A percentile compares a stretch with the other conserved stretches of the same genome.
Conservation (phyloP, 2,888 invertebrate species). For the Eilema depressum region DNA sequence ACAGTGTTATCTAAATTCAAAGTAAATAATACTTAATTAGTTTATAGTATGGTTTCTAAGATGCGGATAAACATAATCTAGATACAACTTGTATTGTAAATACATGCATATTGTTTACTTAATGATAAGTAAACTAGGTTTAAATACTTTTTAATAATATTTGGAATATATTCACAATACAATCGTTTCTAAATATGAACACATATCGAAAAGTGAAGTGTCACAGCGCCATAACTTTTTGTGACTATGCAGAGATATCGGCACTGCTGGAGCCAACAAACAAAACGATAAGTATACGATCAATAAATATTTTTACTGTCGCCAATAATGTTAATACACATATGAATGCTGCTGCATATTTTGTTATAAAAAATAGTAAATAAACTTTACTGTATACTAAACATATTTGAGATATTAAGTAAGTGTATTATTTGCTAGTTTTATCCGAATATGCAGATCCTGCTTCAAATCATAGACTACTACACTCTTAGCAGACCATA, state of each 20-base stretch:
- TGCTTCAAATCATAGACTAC: no score
- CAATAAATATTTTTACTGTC: constrained; percentile 31
- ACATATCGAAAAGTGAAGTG: neutral
- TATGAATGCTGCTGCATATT: neutral
- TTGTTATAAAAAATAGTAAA: neutral
- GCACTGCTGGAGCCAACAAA: neutral
- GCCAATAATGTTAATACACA: neutral
- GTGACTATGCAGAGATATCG: neutral
- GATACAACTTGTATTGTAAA: no score
- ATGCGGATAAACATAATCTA: no score
- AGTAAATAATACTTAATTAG: neutral
- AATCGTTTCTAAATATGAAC: neutral
- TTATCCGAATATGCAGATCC: no score
- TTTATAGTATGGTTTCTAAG: neutral
- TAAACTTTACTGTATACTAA: neutral
- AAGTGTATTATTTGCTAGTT: neutral
- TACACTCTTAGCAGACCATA: no score
- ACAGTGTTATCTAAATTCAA: neutral
- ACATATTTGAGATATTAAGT: neutral
- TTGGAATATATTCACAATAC: no score
- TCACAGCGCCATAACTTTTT: constrained; percentile 1
- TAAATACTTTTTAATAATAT: no score
- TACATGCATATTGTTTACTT: no score
- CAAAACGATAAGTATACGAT: constrained; percentile 20
- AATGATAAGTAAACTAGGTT: no score